Evolutionary conservation across 1,140 invertebrate species (phyloP).

Genomic region (Cyrtorhinus lividipennis): DNA sequence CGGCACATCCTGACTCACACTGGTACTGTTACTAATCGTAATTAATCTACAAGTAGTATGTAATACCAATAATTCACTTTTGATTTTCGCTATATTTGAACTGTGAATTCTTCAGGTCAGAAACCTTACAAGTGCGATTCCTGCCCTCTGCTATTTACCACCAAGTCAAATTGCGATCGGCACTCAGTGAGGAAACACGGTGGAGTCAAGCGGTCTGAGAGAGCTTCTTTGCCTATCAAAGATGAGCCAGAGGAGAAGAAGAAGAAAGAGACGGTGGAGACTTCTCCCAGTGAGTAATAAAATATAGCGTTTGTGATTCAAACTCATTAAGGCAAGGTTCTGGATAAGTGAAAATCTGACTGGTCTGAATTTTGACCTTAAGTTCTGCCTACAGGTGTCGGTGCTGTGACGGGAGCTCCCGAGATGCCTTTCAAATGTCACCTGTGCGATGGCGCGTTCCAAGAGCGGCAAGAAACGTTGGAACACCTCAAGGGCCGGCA

Average conservation of each 20-base stretch:
- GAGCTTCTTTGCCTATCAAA: slow-evolving; percentile 26
- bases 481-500: slow-evolving; percentile 64
- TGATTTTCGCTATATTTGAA: too few relatives aligned
- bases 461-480: slow-evolving; percentile 58
- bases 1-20: slow-evolving; percentile 87
- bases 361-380: too few relatives aligned
- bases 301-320: too few relatives aligned
- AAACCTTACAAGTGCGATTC: slow-evolving; percentile 90
- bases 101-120: slow-evolving; percentile 44
- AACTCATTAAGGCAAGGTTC: too few relatives aligned
- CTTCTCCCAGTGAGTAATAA: neutral
- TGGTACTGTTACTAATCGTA: too few relatives aligned
- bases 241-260: slow-evolving; percentile 29
- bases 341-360: too few relatives aligned
- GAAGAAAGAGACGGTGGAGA: slow-evolving; percentile 1
- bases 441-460: slow-evolving; percentile 73
- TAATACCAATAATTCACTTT: too few relatives aligned
- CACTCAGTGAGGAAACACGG: slow-evolving; percentile 49
- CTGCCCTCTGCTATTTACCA: slow-evolving; percentile 85
- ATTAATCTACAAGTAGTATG: too few relatives aligned
- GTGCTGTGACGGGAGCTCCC: slow-evolving; percentile 22
- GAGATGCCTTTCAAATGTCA: slow-evolving; percentile 84
- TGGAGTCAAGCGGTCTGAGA: slow-evolving; percentile 12
- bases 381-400: too few relatives aligned
- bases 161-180: slow-evolving; percentile 91